Evolutionary conservation across 2,113 vertebrate genomes (phyloP).

Genomic region (Nannobrachium achirus): DNA sequence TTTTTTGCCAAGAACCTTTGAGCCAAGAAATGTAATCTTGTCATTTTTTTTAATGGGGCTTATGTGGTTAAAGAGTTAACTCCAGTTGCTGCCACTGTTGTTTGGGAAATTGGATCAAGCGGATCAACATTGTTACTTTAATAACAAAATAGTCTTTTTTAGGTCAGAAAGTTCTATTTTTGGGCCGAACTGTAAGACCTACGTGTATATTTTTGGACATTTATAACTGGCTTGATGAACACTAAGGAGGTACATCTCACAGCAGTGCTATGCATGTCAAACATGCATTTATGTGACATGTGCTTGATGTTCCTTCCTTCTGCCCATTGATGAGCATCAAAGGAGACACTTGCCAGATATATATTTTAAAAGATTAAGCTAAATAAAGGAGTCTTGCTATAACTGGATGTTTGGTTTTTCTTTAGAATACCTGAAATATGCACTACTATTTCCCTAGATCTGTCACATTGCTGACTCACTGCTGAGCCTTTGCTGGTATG

Average conservation of each 20-base stretch:
- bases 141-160: slow-evolving; percentile 28
- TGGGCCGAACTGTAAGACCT: slow-evolving; percentile 1
- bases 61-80: slow-evolving; percentile 18
- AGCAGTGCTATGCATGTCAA: background rate
- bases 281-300: background rate
- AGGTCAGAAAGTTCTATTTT: slow-evolving; percentile 35
- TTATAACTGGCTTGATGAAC: background rate
- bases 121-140: slow-evolving; percentile 27
- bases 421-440: background rate
- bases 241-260: background rate
- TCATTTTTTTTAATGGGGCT: too few species aligned
- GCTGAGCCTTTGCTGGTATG: background rate
- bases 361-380: background rate
- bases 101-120: background rate
- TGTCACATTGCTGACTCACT: slow-evolving; percentile 26
- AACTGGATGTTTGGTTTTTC: background rate
- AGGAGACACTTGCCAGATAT: background rate
- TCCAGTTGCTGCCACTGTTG: slow-evolving; percentile 1
- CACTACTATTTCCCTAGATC: slow-evolving; percentile 28
- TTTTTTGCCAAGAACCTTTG: too few species aligned
- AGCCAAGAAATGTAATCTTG: too few species aligned
- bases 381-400: background rate
- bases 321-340: background rate
- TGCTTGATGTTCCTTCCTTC: background rate
- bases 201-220: background rate